Evolutionary conservation across 2,797 vertebrate genomes (phyloP).

Genomic region (Vespertilio murinus): DNA sequence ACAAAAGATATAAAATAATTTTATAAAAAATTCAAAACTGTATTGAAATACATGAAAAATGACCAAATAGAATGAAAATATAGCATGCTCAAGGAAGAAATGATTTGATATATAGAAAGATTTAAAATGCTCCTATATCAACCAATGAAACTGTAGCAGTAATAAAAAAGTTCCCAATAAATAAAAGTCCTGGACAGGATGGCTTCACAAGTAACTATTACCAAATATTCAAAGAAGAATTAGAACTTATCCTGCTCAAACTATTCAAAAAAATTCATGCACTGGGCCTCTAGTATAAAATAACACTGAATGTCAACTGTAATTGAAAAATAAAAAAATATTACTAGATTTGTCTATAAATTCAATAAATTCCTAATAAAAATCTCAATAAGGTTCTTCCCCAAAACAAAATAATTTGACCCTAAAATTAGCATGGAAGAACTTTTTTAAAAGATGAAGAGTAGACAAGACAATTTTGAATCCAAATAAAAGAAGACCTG

Average conservation of each 20-base stretch:
- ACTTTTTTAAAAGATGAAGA: slow-evolving; percentile 6
- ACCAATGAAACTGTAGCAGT: too few relatives aligned
- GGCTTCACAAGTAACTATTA: too few relatives aligned
- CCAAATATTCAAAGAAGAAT: too few relatives aligned
- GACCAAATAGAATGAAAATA: slow-evolving; percentile 1
- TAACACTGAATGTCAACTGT: not conserved
- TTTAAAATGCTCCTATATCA: not conserved
- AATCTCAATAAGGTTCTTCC: not conserved
- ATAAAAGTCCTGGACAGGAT: too few relatives aligned
- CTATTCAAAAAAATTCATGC: too few relatives aligned
- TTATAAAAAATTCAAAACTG: not conserved
- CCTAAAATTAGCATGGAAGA: not conserved
- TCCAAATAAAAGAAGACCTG: not conserved
- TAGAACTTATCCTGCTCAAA: too few relatives aligned
- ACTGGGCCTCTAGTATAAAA: not conserved
- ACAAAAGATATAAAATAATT: not conserved
- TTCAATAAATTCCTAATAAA: slow-evolving; percentile 12
- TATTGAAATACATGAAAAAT: not conserved
- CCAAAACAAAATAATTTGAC: not conserved
- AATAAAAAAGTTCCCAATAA: too few relatives aligned
- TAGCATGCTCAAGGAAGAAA: not conserved
- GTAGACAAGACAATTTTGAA: not conserved
- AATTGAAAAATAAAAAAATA: not conserved
- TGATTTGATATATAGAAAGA: not conserved
- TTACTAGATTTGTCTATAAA: not conserved